These are phyloP conservation scores for Falcaria lacertinaria DNA, from an alignment of 2,888 invertebrate species.

Conservation along the genomic window DNA sequence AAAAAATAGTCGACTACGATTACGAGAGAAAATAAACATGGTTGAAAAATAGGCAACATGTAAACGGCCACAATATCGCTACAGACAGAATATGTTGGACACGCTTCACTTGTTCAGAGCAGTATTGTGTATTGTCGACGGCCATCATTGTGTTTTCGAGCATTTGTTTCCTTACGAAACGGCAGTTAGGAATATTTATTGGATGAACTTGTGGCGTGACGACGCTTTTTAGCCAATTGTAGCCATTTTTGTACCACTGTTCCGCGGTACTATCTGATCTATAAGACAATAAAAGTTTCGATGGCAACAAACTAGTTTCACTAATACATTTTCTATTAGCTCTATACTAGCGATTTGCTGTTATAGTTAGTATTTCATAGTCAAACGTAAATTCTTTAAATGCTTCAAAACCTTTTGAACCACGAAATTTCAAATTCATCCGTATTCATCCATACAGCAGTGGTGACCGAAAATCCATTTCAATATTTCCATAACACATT, in stretches of 20 bases:
- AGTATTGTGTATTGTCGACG: conserved; percentile 65
- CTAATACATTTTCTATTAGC: conserved; percentile 18
- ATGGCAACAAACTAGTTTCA: conserved; percentile 38
- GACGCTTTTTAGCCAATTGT: conserved; percentile 70
- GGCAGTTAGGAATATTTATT: conserved; percentile 78
- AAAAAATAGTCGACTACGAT: conserved; percentile 21
- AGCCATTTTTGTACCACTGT: conserved; percentile 55
- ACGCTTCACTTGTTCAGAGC: conserved; percentile 64
- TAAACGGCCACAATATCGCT: conserved; percentile 56
- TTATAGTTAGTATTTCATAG: no score
- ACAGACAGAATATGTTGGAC: conserved; percentile 71
- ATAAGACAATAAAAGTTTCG: conserved; percentile 53
- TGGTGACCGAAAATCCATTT: not conserved
- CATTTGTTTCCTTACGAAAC: conserved; percentile 73
- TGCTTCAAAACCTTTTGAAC: no score
- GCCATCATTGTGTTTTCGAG: conserved; percentile 74
- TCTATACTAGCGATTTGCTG: not conserved
- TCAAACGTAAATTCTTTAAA: no score
- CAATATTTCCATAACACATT: not conserved
- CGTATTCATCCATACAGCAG: not conserved
- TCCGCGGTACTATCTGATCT: conserved; percentile 42
- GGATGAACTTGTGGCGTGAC: conserved; percentile 72
- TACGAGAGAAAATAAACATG: conserved; percentile 42
- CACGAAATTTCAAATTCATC: not conserved
- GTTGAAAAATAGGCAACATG: conserved; percentile 40